phyloP scores from a whole-genome alignment of 2,797 vertebrate species.

The Ctenosaura bakeri region DNA sequence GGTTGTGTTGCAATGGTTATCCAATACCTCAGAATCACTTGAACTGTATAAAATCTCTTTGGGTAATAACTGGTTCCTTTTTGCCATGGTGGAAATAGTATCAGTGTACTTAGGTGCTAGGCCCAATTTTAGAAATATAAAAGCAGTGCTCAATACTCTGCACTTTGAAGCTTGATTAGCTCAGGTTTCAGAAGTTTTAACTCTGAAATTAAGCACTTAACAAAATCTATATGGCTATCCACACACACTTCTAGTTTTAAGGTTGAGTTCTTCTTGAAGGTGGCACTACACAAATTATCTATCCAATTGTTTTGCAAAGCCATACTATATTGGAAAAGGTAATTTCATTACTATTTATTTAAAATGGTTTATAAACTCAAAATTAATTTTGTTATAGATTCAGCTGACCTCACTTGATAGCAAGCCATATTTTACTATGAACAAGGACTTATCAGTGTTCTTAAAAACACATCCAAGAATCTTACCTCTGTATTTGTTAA shows the following conservation, averaged over 20 bases:
- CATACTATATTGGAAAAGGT: neutral
- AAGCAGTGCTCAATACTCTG: conserved; percentile 63
- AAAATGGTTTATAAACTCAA: neutral
- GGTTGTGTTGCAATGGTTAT: neutral
- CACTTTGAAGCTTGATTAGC: neutral
- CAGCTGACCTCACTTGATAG: conserved; percentile 21
- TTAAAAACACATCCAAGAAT: conserved; percentile 13
- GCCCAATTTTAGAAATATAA: conserved; percentile 27
- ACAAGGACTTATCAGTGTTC: conserved; percentile 19
- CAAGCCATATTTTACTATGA: conserved; percentile 20
- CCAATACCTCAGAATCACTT: neutral
- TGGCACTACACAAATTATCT: too few species aligned
- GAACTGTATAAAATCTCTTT: fast-evolving
- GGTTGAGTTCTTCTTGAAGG: too few species aligned
- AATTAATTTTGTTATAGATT: neutral
- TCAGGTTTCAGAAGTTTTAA: neutral
- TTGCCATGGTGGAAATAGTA: neutral
- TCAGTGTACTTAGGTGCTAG: conserved; percentile 19
- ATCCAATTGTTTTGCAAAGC: neutral
- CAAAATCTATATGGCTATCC: neutral
- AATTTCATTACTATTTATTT: too few species aligned
- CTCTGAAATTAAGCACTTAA: neutral
- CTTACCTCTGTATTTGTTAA: conserved; percentile 37
- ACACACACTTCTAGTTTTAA: too few species aligned
- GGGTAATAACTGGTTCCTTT: neutral